phyloP scores from a whole-genome alignment of 2,888 invertebrate genomes.

The Tenthredo scrophulariae region DNA sequence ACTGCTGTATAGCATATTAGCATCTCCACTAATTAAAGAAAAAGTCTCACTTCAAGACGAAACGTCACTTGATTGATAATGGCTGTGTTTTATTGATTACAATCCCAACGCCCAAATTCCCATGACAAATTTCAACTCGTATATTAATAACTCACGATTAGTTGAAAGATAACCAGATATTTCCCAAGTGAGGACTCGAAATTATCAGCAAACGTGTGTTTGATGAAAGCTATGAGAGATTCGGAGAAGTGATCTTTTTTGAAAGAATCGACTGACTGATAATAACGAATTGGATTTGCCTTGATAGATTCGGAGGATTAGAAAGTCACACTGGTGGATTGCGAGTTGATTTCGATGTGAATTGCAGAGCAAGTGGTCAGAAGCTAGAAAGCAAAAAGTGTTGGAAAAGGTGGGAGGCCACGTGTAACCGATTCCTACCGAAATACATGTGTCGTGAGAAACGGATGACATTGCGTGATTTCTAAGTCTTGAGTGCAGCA shows the following conservation, averaged over 20 bases:
- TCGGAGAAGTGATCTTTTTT: background rate
- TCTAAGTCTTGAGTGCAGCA: background rate
- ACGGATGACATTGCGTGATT: background rate
- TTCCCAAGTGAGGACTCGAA: background rate
- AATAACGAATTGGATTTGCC: background rate
- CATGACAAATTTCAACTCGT: background rate
- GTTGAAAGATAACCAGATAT: background rate
- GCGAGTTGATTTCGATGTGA: background rate
- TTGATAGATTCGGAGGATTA: background rate
- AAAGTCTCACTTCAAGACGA: background rate
- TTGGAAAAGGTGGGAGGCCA: constrained; percentile 13
- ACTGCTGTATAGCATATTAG: background rate
- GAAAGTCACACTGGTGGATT: background rate
- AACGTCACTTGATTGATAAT: background rate
- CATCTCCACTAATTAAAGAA: background rate
- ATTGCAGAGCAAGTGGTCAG: background rate
- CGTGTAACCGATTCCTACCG: background rate
- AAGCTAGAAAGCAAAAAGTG: background rate
- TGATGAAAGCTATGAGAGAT: background rate
- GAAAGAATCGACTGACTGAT: background rate
- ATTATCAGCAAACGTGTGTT: background rate
- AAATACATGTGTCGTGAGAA: background rate
- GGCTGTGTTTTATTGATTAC: background rate
- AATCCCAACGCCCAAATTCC: background rate
- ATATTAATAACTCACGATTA: background rate